Base-by-base conservation (phyloP, 1,140 invertebrate species). In the Portunus trituberculatus region DNA sequence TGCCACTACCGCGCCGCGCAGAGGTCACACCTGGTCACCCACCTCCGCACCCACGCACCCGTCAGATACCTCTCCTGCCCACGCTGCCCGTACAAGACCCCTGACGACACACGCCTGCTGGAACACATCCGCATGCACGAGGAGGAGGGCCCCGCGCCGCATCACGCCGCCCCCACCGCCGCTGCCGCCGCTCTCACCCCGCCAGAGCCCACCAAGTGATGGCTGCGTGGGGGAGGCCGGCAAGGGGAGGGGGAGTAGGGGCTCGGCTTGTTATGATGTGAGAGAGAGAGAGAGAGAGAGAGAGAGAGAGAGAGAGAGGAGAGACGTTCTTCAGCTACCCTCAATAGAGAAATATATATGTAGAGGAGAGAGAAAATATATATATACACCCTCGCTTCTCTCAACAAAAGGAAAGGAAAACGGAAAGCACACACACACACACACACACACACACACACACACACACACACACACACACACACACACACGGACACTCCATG, bases 91-190 rank as follows among this genome's bases (percentile, higher is more conserved):
- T 99, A 99, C 97, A 98, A 98, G 0, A 99, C 99, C 0, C 97
- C 99, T 87, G 91, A 48, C 93, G 46, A 46, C 99, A 99, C 7
- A 99, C 99, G 0, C 97, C 99, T 0, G 67, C 99, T 99, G 97
- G 99, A 99, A 99, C 99, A 99, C 97, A 99, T 99, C 96, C 98
- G 99, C 52, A 99, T 99, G 1, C 99, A 99, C 97, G 99, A 99
- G 0, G 97, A 98, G 98, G 95, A 97, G 99, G 99, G n/a, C 67
- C 7, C 67, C 0, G 67, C 25, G 67, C 4, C 20, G 12, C 67
- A n/a, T 7, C 52, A 20, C 67, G n/a, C 67, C 67, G 39, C 39
- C 6, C 1, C 39, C 6, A 6, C 39, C 6, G 39, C 39, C 6
- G 39, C 39, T 39, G 39, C 39, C 6, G 39, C 39, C 6, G 39